Evolutionary conservation across 2,797 vertebrate genomes (phyloP).

Genomic region (Ceryle rudis): DNA sequence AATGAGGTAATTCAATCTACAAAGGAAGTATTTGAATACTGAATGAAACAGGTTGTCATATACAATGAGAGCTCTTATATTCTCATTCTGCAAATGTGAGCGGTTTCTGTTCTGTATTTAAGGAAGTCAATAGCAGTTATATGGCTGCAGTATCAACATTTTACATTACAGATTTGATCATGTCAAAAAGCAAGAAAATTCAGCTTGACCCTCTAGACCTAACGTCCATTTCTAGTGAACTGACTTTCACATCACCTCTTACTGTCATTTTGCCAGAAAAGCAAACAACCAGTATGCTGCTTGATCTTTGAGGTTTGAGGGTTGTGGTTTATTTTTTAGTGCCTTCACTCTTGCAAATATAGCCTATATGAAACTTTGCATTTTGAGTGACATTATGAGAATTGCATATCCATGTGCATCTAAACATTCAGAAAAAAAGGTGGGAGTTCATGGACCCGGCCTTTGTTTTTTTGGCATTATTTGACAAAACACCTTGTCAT

Average conservation of each 20-base stretch:
- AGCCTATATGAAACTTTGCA: not conserved
- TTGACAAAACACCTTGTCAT: not conserved
- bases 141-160: not conserved
- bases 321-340: slow-evolving; percentile 18
- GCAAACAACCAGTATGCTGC: not conserved
- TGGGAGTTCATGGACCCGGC: not conserved
- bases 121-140: not conserved
- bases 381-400: not conserved
- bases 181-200: not conserved
- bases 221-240: not conserved
- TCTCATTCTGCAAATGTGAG: not conserved
- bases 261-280: not conserved
- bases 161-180: not conserved
- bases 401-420: not conserved
- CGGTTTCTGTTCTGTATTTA: not conserved
- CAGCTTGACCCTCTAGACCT: not conserved
- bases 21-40: not conserved
- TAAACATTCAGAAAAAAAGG: slow-evolving; percentile 4
- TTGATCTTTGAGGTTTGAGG: not conserved
- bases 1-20: not conserved
- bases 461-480: not conserved
- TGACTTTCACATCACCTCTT: not conserved
- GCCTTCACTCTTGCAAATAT: slow-evolving; percentile 1
- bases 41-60: not conserved
- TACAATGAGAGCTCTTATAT: not conserved